A percentile compares a stretch with the other conserved stretches of the same genome.
These are phyloP conservation scores for Trichonephila inaurata DNA, from an alignment of 1,140 invertebrate species.

Conservation along the genomic window DNA sequence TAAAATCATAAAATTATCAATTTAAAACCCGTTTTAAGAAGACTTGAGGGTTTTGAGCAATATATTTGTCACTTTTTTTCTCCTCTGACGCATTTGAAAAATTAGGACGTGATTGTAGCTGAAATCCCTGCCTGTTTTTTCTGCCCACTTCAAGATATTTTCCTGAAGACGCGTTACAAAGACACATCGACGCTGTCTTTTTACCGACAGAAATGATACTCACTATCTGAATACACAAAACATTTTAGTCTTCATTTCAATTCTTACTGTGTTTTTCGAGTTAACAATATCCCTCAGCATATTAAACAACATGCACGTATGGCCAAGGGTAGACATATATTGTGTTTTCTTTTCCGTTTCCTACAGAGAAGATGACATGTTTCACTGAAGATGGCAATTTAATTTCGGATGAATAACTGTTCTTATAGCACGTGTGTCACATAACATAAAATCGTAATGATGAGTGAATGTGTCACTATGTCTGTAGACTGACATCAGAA, in stretches of 20 bases:
- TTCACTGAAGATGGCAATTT: not conserved
- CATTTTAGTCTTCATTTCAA: not conserved
- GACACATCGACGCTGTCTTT: not conserved
- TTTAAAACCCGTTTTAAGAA: no score
- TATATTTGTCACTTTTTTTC: no score
- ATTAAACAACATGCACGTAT: not conserved
- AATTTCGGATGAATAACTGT: not conserved
- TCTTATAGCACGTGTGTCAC: not conserved
- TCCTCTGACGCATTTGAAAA: not conserved
- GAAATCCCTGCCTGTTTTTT: not conserved
- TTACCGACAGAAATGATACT: not conserved
- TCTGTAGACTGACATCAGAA: not conserved
- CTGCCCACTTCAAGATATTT: not conserved
- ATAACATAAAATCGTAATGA: not conserved
- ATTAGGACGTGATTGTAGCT: not conserved
- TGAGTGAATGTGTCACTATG: not conserved
- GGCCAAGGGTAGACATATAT: not conserved
- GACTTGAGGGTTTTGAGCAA: no score
- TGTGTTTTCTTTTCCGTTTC: not conserved
- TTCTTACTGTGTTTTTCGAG: not conserved
- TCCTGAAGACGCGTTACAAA: not conserved
- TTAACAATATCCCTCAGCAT: not conserved
- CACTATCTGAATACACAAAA: not conserved
- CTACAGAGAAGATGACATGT: not conserved
- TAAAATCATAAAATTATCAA: no score